These are phyloP conservation scores for Azemiops feae DNA, from an alignment of 2,113 vertebrate genomes.

Conservation along the genomic window DNA sequence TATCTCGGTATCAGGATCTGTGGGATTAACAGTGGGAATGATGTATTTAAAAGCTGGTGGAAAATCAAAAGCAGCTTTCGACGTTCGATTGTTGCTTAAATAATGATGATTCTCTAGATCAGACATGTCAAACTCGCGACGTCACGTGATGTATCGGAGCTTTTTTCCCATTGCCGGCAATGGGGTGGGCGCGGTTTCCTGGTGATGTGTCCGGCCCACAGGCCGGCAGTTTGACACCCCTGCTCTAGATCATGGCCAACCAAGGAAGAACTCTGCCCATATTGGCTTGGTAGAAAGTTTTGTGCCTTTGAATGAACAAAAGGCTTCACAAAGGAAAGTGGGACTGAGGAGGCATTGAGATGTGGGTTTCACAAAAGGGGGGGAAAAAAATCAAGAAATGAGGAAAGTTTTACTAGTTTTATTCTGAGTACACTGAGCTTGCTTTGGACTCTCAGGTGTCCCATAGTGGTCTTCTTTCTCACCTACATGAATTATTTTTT, in stretches of 20 bases:
- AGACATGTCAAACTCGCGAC: too few relatives aligned
- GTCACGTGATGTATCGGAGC: too few relatives aligned
- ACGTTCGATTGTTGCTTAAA: neutral
- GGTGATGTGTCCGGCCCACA: too few relatives aligned
- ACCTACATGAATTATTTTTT: neutral
- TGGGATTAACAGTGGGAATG: neutral
- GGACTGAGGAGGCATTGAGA: neutral
- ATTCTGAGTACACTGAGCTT: neutral
- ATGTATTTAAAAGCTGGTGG: slow-evolving; percentile 24
- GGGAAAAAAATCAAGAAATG: accelerated
- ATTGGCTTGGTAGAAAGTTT: slow-evolving; percentile 25
- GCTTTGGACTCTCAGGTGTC: neutral
- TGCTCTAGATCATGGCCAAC: neutral
- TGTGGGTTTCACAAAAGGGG: accelerated
- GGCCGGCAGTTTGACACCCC: too few relatives aligned
- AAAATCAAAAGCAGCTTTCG: neutral
- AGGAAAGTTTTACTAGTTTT: neutral
- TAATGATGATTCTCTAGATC: neutral
- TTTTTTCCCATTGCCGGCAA: too few relatives aligned
- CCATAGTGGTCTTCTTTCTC: neutral
- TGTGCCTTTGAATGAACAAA: slow-evolving; percentile 39
- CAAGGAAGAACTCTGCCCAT: neutral
- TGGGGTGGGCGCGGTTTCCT: too few relatives aligned
- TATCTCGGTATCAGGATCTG: neutral
- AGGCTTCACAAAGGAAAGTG: neutral